Evolutionary conservation across 2,888 invertebrate species (phyloP).

Genomic region (Tetragnatha montana): DNA sequence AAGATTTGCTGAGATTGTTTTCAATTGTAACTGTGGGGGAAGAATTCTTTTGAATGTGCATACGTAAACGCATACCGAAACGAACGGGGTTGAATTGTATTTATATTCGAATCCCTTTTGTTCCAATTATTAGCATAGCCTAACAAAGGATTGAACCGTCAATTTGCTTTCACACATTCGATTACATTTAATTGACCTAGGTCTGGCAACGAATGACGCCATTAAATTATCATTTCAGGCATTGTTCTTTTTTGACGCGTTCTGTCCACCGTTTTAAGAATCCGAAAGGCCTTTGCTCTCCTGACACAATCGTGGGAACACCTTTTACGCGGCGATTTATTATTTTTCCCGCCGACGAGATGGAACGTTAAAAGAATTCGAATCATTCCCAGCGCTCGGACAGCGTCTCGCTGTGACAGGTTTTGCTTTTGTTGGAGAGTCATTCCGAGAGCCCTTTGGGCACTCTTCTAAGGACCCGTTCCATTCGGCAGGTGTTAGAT

Average conservation of each 20-base stretch:
- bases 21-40: too few relatives aligned
- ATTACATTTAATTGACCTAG: neutral
- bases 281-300: neutral
- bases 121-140: too few relatives aligned
- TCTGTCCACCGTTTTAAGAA: neutral
- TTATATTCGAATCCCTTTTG: too few relatives aligned
- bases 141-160: too few relatives aligned
- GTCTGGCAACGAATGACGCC: neutral
- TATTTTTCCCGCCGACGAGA: neutral
- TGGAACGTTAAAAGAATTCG: constrained; percentile 36
- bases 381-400: constrained; percentile 29
- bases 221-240: neutral
- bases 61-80: too few relatives aligned
- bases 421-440: constrained; percentile 22
- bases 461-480: neutral
- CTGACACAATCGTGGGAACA: constrained; percentile 27
- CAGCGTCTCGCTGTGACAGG: constrained; percentile 24
- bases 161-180: neutral
- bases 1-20: too few relatives aligned
- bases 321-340: constrained; percentile 3
- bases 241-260: neutral
- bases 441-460: constrained; percentile 1
- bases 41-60: too few relatives aligned
- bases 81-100: too few relatives aligned
- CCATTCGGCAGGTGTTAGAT: neutral